Evolutionary conservation across 2,888 invertebrate species (phyloP).

Genomic region (Apamea anceps): DNA sequence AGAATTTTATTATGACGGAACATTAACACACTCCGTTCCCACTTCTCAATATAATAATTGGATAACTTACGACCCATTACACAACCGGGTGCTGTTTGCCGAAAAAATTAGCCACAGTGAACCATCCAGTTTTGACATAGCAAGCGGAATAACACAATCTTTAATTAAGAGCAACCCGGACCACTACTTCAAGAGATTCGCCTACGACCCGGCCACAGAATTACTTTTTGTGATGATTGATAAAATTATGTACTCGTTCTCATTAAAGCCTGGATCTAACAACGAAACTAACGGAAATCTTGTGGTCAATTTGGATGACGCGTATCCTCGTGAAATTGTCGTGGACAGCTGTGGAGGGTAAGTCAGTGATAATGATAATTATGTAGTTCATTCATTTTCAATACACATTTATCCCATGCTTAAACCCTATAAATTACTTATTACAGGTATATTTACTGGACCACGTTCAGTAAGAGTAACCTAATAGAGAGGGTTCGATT

Average conservation of each 20-base stretch:
- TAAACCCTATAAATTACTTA: too few species aligned
- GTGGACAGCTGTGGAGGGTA: conserved; percentile 9
- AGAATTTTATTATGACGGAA: conserved; percentile 8
- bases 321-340: rapidly evolving
- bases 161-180: neutral
- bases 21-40: neutral
- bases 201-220: neutral
- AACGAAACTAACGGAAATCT: neutral
- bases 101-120: rapidly evolving
- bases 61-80: neutral
- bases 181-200: neutral
- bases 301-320: neutral
- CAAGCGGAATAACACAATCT: neutral
- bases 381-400: too few species aligned
- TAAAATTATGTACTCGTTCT: neutral
- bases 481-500: too few species aligned
- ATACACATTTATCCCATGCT: too few species aligned
- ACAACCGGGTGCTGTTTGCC: neutral
- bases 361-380: too few species aligned
- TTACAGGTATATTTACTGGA: too few species aligned
- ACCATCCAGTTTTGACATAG: neutral
- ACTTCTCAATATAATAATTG: neutral
- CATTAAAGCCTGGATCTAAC: neutral
- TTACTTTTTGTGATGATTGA: neutral
- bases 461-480: too few species aligned